Base-by-base conservation (phyloP, 1,140 invertebrate genomes). In the Drosophila oshimai region DNA sequence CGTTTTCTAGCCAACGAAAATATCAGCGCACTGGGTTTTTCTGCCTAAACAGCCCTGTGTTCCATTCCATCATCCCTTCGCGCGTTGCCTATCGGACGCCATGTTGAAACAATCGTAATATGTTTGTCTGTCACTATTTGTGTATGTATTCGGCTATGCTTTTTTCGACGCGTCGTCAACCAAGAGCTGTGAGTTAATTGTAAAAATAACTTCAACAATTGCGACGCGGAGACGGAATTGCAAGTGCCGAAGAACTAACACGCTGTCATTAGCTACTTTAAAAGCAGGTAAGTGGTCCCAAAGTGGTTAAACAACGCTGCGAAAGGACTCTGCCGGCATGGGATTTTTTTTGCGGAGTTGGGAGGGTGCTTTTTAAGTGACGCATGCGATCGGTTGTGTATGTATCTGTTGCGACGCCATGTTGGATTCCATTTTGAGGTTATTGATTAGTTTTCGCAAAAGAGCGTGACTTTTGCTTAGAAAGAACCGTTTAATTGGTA, bases 401-500 rank as follows among this genome's bases (percentile, higher is more conserved):
- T 84, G 79, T 80, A 86, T 86, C 74, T 44, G 33, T 46, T 51
- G 61, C 13, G 60, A 31, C 79, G 81, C 80, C 80, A 84, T 84
- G 22, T 84, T 84, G 81, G 12, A 49, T 77, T 73, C 3, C 5
- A 4, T 47, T 67, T 80, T 76, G 44, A 78, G 79, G 78, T 83
- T 81, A 81, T 68, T 68, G 13, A 28, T 64, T 46, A 15, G 33
- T 64, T 64, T 54, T 44, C 6, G 26, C 15, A 20, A n/a, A 17
- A 13, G 4, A 13, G 1, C 2, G 1, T 9, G 1, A 3, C 1
- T 24, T 1, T 4, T 0, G 5, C 0, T n/a, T 37, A 6, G 5
- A 10, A 26, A 12, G 0, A 13, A 34, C 5, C 29, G 2, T 18
- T 24, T 6, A n/a, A 3, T 7, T 17, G 2, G 5, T 2, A 24